Evolutionary conservation across 2,797 vertebrate genomes (phyloP).

Genomic region (Danio albolineatus): DNA sequence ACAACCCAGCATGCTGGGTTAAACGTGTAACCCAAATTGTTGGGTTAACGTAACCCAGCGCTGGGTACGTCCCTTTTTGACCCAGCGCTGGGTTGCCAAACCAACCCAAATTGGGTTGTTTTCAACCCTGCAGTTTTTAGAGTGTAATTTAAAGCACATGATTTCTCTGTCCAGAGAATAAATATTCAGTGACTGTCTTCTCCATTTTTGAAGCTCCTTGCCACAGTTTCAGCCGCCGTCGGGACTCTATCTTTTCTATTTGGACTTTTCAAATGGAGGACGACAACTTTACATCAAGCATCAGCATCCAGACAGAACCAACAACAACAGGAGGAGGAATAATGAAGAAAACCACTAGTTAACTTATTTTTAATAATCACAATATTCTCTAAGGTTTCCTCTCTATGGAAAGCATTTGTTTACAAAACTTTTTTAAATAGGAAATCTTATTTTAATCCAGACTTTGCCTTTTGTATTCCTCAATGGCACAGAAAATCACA

Average conservation of each 20-base stretch:
- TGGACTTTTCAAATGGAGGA: slow-evolving; percentile 41
- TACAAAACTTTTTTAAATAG: neutral
- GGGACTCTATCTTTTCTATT: slow-evolving; percentile 32
- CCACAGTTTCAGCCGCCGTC: slow-evolving; percentile 37
- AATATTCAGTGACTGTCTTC: neutral
- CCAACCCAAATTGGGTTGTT: too few species aligned
- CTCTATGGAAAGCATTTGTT: neutral
- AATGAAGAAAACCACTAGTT: neutral
- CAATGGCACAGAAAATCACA: too few species aligned
- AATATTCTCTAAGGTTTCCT: neutral
- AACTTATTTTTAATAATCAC: neutral
- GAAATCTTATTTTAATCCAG: neutral
- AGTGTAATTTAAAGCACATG: too few species aligned
- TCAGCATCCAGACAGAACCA: slow-evolving; percentile 3
- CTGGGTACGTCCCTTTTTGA: too few species aligned
- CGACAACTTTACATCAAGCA: neutral
- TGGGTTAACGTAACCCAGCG: too few species aligned
- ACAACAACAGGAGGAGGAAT: slow-evolving; percentile 2
- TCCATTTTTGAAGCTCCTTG: slow-evolving; percentile 34
- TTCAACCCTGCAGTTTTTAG: too few species aligned
- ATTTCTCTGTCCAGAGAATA: neutral
- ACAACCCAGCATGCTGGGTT: too few species aligned
- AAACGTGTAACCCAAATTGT: too few species aligned
- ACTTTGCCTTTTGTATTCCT: too few species aligned
- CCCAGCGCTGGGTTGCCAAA: too few species aligned